Evolutionary conservation across 2,113 vertebrate genomes (phyloP).

Genomic region (Cyprinodon variegatus): DNA sequence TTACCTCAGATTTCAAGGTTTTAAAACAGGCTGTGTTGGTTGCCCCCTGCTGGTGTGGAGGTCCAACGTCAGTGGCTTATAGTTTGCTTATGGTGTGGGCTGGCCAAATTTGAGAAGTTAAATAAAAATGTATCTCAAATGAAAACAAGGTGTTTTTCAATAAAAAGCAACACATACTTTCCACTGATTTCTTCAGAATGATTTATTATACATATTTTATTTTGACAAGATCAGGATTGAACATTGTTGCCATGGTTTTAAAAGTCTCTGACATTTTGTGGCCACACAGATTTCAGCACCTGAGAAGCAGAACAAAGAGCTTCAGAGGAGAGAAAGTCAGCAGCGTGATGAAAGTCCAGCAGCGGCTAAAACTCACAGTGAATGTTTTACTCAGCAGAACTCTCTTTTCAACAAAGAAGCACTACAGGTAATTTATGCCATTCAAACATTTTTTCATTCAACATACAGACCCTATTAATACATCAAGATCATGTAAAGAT

Average conservation of each 20-base stretch:
- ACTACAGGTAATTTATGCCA: slow-evolving; percentile 67
- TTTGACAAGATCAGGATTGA: not conserved
- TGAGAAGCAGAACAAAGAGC: slow-evolving; percentile 47
- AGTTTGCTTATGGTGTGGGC: too few species aligned
- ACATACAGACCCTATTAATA: not conserved
- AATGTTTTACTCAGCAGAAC: slow-evolving; percentile 72
- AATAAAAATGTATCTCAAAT: not conserved
- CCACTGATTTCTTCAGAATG: slow-evolving; percentile 12
- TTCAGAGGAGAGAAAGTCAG: slow-evolving; percentile 44
- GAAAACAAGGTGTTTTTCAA: not conserved
- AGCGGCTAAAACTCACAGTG: slow-evolving; percentile 43
- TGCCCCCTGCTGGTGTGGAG: not conserved
- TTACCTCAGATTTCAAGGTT: not conserved
- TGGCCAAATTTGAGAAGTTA: too few species aligned
- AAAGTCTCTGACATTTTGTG: slow-evolving; percentile 8
- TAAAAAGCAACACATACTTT: not conserved
- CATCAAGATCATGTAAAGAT: not conserved
- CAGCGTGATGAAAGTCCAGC: slow-evolving; percentile 32
- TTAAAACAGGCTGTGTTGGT: not conserved
- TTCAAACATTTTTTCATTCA: slow-evolving; percentile 2
- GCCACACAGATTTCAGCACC: slow-evolving; percentile 54
- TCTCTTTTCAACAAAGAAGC: slow-evolving; percentile 77
- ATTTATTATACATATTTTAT: slow-evolving; percentile 3
- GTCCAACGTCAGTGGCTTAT: too few species aligned
- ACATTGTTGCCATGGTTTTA: slow-evolving; percentile 7